phyloP scores from a whole-genome alignment of 1,140 invertebrate genomes.

The Archegozetes longisetosus region DNA sequence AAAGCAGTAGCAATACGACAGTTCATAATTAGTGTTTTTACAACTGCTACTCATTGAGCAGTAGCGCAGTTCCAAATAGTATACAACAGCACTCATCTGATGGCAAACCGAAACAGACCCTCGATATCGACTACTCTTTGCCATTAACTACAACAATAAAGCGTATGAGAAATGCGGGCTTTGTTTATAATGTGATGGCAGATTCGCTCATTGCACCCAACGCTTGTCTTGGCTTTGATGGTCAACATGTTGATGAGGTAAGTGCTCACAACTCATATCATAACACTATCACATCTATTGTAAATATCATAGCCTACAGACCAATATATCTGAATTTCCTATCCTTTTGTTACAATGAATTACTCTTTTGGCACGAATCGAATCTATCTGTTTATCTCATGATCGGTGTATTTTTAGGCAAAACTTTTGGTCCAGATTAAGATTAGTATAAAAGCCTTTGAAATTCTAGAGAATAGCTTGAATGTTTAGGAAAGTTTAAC shows the following conservation, averaged over 20 bases:
- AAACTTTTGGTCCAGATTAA: too few species aligned
- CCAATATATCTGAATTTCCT: too few species aligned
- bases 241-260: neutral
- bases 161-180: neutral
- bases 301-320: too few species aligned
- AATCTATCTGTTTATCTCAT: too few species aligned
- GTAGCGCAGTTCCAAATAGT: neutral
- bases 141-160: neutral
- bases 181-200: neutral
- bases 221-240: neutral
- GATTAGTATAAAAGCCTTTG: too few species aligned
- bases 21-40: neutral
- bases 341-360: too few species aligned
- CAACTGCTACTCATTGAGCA: neutral
- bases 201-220: neutral
- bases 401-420: too few species aligned
- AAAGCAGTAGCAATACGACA: too few species aligned
- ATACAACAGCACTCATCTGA: neutral
- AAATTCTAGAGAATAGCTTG: too few species aligned
- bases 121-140: neutral
- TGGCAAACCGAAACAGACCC: neutral
- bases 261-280: neutral
- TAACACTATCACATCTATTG: too few species aligned
- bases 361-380: too few species aligned
- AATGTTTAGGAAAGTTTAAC: too few species aligned